phyloP scores from a whole-genome alignment of 1,140 invertebrate species.

The Cherax quadricarinatus region DNA sequence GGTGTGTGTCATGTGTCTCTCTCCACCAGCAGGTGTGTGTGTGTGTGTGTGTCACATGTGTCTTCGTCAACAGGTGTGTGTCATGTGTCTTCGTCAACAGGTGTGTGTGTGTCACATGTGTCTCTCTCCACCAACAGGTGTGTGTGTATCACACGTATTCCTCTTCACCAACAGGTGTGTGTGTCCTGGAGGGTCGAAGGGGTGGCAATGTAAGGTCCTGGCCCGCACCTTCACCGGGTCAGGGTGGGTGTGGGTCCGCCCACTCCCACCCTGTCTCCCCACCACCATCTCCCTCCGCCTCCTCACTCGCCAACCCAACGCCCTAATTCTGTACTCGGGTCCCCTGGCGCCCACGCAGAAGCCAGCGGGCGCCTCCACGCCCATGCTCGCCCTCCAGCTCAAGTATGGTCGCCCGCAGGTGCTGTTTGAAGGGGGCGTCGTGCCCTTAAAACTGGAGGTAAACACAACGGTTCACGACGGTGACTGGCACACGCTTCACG shows the following conservation, averaged over 20 bases:
- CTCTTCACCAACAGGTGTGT: slow-evolving; percentile 22
- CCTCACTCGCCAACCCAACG: slow-evolving; percentile 31
- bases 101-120: not conserved
- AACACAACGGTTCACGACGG: slow-evolving; percentile 23
- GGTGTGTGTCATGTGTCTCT: not conserved
- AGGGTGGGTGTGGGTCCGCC: slow-evolving; percentile 42
- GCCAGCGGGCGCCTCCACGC: slow-evolving; percentile 12
- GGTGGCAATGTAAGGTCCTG: slow-evolving; percentile 50
- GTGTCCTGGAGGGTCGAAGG: slow-evolving; percentile 44
- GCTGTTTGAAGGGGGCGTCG: slow-evolving; percentile 31
- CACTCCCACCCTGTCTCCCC: slow-evolving; percentile 24
- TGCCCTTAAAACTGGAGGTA: slow-evolving; percentile 37
- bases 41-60: not conserved
- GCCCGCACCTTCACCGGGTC: slow-evolving; percentile 44
- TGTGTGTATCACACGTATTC: not conserved
- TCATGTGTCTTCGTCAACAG: not conserved
- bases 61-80: not conserved
- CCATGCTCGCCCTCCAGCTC: slow-evolving; percentile 49
- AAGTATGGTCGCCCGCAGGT: slow-evolving; percentile 28
- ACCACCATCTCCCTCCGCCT: slow-evolving; percentile 43
- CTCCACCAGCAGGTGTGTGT: no score
- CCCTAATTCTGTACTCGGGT: slow-evolving; percentile 43
- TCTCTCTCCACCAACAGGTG: no score
- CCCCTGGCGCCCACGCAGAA: slow-evolving; percentile 10
- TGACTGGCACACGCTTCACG: slow-evolving; percentile 40